Evolutionary conservation across 2,113 vertebrate species (phyloP).

Genomic region (Clarias batrachus): DNA sequence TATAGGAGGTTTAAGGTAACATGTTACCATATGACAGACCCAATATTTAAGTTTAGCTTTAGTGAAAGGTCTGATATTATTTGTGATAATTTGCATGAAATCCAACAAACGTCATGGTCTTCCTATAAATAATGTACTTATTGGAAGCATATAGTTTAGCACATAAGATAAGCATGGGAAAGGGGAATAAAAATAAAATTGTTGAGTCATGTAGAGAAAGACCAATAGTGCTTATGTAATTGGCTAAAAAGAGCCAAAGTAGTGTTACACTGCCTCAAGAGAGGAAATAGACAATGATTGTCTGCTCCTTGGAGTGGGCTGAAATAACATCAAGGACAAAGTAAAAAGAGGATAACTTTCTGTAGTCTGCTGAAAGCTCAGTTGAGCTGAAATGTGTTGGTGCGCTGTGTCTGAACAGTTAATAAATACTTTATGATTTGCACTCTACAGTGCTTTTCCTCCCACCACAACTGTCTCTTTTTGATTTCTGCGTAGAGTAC

Average conservation of each 20-base stretch:
- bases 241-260: conserved; percentile 3
- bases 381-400: not conserved
- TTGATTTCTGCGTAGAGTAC: no score
- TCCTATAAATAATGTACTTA: not conserved
- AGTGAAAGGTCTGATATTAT: not conserved
- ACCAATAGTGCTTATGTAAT: conserved; percentile 13
- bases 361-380: not conserved
- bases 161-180: not conserved
- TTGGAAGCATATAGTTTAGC: no score
- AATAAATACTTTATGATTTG: conserved; percentile 13
- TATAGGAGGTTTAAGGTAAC: not conserved
- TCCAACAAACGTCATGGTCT: not conserved
- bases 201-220: conserved; percentile 12
- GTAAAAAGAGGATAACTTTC: not conserved
- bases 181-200: conserved; percentile 5
- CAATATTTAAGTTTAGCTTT: not conserved
- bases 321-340: conserved; percentile 12
- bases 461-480: not conserved
- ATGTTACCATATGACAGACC: not conserved
- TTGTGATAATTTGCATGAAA: not conserved
- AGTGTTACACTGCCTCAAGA: not conserved
- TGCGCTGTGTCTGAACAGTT: conserved; percentile 3
- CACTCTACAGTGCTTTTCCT: not conserved
- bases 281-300: conserved; percentile 19
- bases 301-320: conserved; percentile 11